Base-by-base conservation (phyloP, 2,888 invertebrate genomes). In the Drosophila quinaria region DNA sequence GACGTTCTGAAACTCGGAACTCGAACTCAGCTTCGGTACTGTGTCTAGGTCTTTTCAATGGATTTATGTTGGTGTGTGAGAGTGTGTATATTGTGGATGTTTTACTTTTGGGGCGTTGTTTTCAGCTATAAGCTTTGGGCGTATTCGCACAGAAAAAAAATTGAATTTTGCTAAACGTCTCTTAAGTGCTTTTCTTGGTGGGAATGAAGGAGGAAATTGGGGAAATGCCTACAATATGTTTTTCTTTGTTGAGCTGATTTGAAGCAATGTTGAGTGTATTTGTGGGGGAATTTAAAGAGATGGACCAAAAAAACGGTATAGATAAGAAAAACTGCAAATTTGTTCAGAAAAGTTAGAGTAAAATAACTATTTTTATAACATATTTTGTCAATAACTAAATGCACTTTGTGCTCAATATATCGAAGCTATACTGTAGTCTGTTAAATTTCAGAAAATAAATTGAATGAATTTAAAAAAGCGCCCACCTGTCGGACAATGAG, bases 71-170 rank as follows among this genome's bases (percentile, higher is more conserved):
- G 56, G 35, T 35, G 44, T 58, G 46, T 58, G 63, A 64, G 33
- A 15, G 31, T 41, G 19, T 58, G 39, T 44, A 37, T 63, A 54
- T 41, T 78, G 72, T 70, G 70, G 64, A 75, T 70, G 80, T 62
- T 67, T 75, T 69, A 63, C 72, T 80, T 87, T 84, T 72, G 85
- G 81, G 87, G 83, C 84, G 83, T 84, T 84, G 85, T 80, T 85
- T 75, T 73, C 59, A 39, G 56, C 42, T 35, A 33, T 19, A 17
- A 49, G 46, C n/a, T 60, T 69, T 54, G 71, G 72, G 72, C 75
- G 78, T 78, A 62, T 71, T 73, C 69, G 51, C 29, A 37, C 35
- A n/a, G 25, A 68, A 54, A 74, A 74, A 81, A 74, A 78, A 79
- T 77, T 72, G 84, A 80, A 67, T 82, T 80, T 80, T 55, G 60